Percentiles rank a stretch among this genome's conserved stretches.
Conservation (phyloP, 2,888 invertebrate genomes). For the Dysmachus trigonus region DNA sequence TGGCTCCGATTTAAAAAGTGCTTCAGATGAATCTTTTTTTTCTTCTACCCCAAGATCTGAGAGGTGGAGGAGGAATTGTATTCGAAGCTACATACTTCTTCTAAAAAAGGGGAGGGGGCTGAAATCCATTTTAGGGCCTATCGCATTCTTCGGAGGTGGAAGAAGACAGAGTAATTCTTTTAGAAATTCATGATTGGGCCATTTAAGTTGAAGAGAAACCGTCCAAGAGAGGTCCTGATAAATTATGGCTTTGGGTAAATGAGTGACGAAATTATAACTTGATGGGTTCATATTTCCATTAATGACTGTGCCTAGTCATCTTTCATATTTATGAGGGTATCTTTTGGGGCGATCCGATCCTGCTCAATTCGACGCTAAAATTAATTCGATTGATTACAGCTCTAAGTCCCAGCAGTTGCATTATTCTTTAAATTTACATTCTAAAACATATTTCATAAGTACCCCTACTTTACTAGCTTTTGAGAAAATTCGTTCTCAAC, state of each 20-base stretch:
- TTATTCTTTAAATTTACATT: not conserved
- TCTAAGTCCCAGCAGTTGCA: not conserved
- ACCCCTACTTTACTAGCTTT: not conserved
- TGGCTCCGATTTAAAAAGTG: conserved; percentile 26
- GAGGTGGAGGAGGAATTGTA: not conserved
- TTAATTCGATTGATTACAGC: not conserved
- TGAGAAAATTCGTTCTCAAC: not conserved
- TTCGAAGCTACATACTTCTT: conserved; percentile 15
- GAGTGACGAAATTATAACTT: conserved; percentile 15
- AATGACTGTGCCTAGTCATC: not conserved
- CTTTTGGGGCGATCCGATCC: not conserved
- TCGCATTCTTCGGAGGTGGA: not conserved
- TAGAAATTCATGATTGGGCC: conserved; percentile 23
- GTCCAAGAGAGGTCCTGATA: conserved; percentile 5
- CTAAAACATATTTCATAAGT: not conserved
- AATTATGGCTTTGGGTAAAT: conserved; percentile 18
- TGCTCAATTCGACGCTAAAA: not conserved
- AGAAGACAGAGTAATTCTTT: conserved; percentile 10
- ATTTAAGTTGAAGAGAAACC: conserved; percentile 1
- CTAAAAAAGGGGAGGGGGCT: not conserved
- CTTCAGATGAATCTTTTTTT: conserved; percentile 30
- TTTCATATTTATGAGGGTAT: not conserved
- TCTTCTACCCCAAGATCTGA: not conserved
- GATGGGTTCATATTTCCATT: conserved; percentile 22
- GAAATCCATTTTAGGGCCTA: conserved; percentile 25